These are phyloP conservation scores for Diogma glabrata DNA, from an alignment of 2,888 invertebrate genomes.

Conservation along the genomic window DNA sequence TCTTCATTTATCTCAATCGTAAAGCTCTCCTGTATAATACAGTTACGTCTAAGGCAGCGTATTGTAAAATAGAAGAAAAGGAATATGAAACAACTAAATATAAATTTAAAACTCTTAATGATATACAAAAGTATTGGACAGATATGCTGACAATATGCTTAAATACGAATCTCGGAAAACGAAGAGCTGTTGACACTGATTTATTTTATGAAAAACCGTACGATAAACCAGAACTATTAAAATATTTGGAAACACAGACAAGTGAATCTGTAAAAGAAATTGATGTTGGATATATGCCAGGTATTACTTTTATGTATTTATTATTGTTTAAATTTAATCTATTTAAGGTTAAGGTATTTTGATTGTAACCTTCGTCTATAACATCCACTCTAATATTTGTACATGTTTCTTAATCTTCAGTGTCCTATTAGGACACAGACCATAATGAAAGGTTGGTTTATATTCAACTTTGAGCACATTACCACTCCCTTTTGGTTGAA, in stretches of 20 bases:
- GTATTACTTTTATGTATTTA: too few relatives aligned
- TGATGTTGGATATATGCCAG: slow-evolving; percentile 53
- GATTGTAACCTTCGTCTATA: too few relatives aligned
- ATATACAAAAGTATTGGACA: slow-evolving; percentile 55
- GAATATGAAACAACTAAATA: slow-evolving; percentile 45
- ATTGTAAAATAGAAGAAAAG: slow-evolving; percentile 45
- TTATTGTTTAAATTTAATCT: too few relatives aligned
- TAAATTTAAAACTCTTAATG: slow-evolving; percentile 40
- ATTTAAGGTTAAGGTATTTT: too few relatives aligned
- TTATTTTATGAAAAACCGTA: slow-evolving; percentile 24
- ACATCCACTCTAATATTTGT: too few relatives aligned
- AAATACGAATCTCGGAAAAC: slow-evolving; percentile 45
- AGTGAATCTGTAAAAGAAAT: slow-evolving; percentile 36
- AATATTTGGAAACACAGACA: slow-evolving; percentile 34
- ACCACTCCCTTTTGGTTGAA: too few relatives aligned
- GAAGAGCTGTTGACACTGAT: slow-evolving; percentile 16
- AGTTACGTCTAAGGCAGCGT: slow-evolving; percentile 46
- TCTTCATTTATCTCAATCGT: slow-evolving; percentile 57
- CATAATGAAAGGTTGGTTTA: too few relatives aligned
- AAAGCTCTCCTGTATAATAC: slow-evolving; percentile 52
- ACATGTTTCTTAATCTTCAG: too few relatives aligned
- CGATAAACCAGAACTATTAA: slow-evolving; percentile 36
- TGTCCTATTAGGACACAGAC: too few relatives aligned
- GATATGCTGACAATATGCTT: slow-evolving; percentile 55
- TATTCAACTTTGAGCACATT: too few relatives aligned